phyloP scores from a whole-genome alignment of 92 coral and sea anemone species.

The Galaxea fascicularis region DNA sequence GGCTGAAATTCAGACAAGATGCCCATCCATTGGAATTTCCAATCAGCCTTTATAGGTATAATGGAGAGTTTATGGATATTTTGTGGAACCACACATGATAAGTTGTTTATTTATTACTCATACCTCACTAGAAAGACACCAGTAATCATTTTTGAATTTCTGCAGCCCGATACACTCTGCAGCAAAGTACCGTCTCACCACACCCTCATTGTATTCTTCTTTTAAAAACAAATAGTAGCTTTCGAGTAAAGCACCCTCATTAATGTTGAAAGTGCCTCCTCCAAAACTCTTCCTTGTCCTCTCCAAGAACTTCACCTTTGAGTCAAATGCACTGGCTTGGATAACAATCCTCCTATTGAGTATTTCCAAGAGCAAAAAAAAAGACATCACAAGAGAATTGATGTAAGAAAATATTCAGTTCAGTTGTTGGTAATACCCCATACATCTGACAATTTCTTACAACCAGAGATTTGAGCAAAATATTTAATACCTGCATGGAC shows the following conservation, averaged over 20 bases:
- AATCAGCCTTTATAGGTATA: no score
- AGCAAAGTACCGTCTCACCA: background rate
- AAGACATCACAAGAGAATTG: no score
- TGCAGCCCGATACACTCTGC: constrained; percentile 1
- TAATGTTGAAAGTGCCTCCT: background rate
- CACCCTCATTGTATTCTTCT: background rate
- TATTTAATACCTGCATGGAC: no score
- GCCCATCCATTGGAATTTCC: no score
- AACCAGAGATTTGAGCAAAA: no score
- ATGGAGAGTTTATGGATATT: background rate
- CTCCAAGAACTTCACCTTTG: constrained; percentile 13
- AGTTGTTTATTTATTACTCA: background rate
- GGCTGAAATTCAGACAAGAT: no score
- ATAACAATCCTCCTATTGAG: constrained; percentile 12
- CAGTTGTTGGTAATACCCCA: no score
- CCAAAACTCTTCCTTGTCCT: constrained; percentile 6
- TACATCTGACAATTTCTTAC: no score
- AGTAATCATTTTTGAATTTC: background rate
- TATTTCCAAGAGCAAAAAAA: no score
- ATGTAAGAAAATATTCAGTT: no score
- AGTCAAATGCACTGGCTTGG: constrained; percentile 23
- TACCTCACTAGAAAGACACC: constrained; percentile 1
- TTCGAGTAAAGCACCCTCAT: background rate
- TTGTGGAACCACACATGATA: background rate
- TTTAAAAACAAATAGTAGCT: constrained; percentile 4